Base-by-base conservation (phyloP, 2,113 vertebrate species). In the Procavia capensis region DNA sequence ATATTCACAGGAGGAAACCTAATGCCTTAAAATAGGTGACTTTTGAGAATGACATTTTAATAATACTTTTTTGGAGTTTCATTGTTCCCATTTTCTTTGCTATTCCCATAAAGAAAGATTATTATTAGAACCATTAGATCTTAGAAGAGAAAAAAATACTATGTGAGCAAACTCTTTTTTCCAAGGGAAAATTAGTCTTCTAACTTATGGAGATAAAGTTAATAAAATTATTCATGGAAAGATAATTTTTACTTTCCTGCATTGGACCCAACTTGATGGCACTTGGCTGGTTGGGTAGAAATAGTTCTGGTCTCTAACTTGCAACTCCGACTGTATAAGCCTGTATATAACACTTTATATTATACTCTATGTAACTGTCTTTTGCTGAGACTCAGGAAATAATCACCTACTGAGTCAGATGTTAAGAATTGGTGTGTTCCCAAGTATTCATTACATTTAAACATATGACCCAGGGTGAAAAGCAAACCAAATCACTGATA, bases 1-100 rank as follows among this genome's bases (percentile, higher is more conserved):
- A 91, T 80, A 68, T 92, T 88, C 87, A 96, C 70, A 94, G 22
- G 90, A 82, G 79, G 29, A 87, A 90, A 90, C 63, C 68, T 50
- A 93, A 75, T 88, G 72, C 68, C 94, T 88, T 95, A 88, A 94
- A 94, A 95, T 36, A 45, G 4, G 5, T 72, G n/a, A 34, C 86
- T 79, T 94, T 90, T 84, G 91, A 93, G 85, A 64, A n/a, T 96
- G 96, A 97, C 96, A 81, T 95, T 96, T 96, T 98, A 96, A 96
- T 95, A 96, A 94, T 86, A 96, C 90, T 90, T 95, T 39, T 96
- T 88, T 89, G 68, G 68, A 95, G 41, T 41, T 92, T 39, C 94
- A 96, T 96, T 96, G 93, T 97, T 61, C 88, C 81, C 61, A 41
- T 96, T 96, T 94, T 95, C 94, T 92, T 95, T 97, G 72, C 86